Evolutionary conservation across 2,888 invertebrate genomes (phyloP).

Genomic region (Leptopilina drosophilae): DNA sequence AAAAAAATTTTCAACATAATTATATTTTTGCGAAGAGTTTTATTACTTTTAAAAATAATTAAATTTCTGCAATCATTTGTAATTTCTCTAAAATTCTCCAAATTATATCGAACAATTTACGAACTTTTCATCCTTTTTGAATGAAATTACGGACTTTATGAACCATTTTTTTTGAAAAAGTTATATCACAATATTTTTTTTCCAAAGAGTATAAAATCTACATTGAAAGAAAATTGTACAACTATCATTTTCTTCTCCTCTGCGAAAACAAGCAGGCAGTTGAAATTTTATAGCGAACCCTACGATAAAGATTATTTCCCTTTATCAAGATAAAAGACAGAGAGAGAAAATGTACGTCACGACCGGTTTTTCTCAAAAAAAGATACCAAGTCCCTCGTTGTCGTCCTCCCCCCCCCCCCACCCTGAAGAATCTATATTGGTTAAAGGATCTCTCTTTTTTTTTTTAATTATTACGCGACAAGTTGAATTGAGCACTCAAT

Average conservation of each 20-base stretch:
- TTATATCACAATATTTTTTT: too few relatives aligned
- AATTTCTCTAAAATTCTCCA: too few relatives aligned
- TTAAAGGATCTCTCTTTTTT: conserved; percentile 18
- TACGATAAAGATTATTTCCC: conserved; percentile 34
- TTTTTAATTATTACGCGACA: conserved; percentile 2
- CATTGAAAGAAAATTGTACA: neutral
- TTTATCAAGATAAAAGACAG: conserved; percentile 30
- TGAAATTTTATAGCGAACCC: conserved; percentile 28
- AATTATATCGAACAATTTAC: too few relatives aligned
- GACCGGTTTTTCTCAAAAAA: conserved; percentile 33
- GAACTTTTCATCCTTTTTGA: too few relatives aligned
- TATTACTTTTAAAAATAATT: too few relatives aligned
- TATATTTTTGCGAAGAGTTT: too few relatives aligned
- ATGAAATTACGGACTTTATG: too few relatives aligned
- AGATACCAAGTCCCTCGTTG: neutral
- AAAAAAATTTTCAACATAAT: too few relatives aligned
- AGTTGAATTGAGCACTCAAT: conserved; percentile 9
- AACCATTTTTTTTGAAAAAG: too few relatives aligned
- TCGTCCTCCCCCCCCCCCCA: too few relatives aligned
- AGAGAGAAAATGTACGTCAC: conserved; percentile 14
- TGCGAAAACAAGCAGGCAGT: neutral
- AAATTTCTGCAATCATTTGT: too few relatives aligned
- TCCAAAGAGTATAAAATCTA: neutral
- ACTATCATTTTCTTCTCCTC: neutral
- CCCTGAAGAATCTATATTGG: neutral